phyloP scores from a whole-genome alignment of 2,888 invertebrate species.

The Heliconius erato region DNA sequence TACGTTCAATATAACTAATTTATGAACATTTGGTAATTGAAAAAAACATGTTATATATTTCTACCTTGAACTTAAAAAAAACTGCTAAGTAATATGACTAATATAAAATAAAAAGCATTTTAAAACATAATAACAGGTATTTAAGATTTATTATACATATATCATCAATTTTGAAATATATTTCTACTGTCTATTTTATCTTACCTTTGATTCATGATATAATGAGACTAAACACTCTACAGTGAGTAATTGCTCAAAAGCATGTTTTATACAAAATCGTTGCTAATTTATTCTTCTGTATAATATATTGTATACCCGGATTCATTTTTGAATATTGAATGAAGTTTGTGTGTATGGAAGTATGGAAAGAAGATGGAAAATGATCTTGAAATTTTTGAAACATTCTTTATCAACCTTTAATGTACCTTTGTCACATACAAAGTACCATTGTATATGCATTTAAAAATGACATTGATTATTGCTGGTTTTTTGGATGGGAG shows the following conservation, averaged over 20 bases:
- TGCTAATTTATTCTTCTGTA: background rate
- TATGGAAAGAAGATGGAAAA: background rate
- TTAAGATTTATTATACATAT: too few relatives aligned
- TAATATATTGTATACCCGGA: constrained; percentile 25
- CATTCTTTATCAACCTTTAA: constrained; percentile 10
- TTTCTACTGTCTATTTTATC: background rate
- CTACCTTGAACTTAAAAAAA: background rate
- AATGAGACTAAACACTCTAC: background rate
- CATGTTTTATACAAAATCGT: background rate
- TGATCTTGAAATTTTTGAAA: background rate
- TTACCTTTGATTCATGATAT: background rate
- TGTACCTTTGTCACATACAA: background rate
- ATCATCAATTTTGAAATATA: too few relatives aligned
- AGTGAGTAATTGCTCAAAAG: background rate
- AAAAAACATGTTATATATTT: background rate
- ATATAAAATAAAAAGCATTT: too few relatives aligned
- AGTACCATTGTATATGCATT: too few relatives aligned
- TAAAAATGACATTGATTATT: too few relatives aligned
- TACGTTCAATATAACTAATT: background rate
- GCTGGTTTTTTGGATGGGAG: too few relatives aligned
- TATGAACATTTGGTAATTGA: background rate
- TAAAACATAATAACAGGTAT: too few relatives aligned
- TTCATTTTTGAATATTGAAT: background rate
- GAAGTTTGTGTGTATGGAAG: background rate
- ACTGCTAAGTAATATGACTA: background rate